Percentiles rank a stretch among this genome's conserved stretches.
Conservation (phyloP, 2,888 invertebrate species). For the Leptopilina syphax region DNA sequence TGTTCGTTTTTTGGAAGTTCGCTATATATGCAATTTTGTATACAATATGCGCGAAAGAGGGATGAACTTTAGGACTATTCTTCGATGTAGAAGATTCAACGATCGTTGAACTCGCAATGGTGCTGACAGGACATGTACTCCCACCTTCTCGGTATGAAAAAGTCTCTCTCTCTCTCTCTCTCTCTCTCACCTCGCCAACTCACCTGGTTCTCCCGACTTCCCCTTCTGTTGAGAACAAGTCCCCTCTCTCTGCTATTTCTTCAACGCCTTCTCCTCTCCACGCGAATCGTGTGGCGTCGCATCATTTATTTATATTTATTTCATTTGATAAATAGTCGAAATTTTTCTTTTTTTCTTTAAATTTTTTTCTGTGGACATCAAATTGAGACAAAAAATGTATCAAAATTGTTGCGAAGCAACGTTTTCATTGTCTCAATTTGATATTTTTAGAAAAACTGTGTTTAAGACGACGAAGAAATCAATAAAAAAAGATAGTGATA, state of each 20-base stretch:
- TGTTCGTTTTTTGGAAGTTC: constrained; percentile 31
- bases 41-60: constrained; percentile 47
- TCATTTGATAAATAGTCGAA: too few species aligned
- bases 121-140: constrained; percentile 65
- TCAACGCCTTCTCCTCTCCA: constrained; percentile 49
- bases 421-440: too few species aligned
- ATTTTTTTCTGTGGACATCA: too few species aligned
- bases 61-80: constrained; percentile 51
- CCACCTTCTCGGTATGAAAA: constrained; percentile 53
- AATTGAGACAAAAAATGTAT: too few species aligned
- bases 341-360: too few species aligned
- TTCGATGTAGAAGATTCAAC: constrained; percentile 65
- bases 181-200: constrained; percentile 49
- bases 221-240: constrained; percentile 52
- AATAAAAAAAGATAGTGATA: too few species aligned
- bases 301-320: not conserved
- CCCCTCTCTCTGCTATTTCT: constrained; percentile 46
- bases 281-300: not conserved
- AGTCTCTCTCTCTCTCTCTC: constrained; percentile 39
- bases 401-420: too few species aligned
- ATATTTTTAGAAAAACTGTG: too few species aligned
- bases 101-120: constrained; percentile 73
- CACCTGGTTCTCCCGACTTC: constrained; percentile 47
- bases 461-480: too few species aligned
- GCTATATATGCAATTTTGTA: constrained; percentile 37